phyloP scores from a whole-genome alignment of 2,113 vertebrate genomes.

The Deroptyus accipitrinus region DNA sequence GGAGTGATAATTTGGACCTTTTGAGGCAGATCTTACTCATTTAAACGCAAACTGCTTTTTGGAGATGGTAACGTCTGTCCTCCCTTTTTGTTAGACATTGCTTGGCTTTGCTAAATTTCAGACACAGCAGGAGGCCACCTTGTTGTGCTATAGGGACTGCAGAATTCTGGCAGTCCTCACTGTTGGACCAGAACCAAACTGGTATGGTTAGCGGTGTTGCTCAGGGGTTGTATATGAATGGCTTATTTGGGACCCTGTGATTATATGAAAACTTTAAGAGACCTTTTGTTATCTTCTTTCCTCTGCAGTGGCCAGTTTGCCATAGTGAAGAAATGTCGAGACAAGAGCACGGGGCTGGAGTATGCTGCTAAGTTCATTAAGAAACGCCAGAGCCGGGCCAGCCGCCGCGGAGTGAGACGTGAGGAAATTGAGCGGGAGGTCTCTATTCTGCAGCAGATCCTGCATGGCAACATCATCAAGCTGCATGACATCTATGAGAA shows the following conservation, averaged over 20 bases:
- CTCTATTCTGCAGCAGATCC: constrained; percentile 87
- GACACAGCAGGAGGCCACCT: neutral
- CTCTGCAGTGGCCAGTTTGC: constrained; percentile 92
- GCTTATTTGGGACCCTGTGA: neutral
- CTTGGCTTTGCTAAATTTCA: neutral
- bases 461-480: constrained; percentile 87
- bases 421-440: constrained; percentile 95
- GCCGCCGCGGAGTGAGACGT: constrained; percentile 86
- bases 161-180: neutral
- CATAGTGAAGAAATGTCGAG: constrained; percentile 89
- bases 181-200: neutral
- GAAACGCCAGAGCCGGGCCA: constrained; percentile 87
- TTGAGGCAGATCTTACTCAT: neutral
- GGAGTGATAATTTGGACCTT: neutral
- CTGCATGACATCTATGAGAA: constrained; percentile 94
- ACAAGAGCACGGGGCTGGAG: constrained; percentile 82
- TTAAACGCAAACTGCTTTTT: neutral
- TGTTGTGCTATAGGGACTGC: neutral
- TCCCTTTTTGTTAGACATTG: neutral
- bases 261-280: neutral
- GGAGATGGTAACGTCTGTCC: neutral
- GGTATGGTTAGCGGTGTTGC: neutral
- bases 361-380: constrained; percentile 97
- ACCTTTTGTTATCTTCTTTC: neutral
- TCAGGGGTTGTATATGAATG: neutral